Evolutionary conservation across 2,888 invertebrate genomes (phyloP), one percentile per base, ranked within the genome.

Genomic region (Ptycholaimellus sp.): DNA sequence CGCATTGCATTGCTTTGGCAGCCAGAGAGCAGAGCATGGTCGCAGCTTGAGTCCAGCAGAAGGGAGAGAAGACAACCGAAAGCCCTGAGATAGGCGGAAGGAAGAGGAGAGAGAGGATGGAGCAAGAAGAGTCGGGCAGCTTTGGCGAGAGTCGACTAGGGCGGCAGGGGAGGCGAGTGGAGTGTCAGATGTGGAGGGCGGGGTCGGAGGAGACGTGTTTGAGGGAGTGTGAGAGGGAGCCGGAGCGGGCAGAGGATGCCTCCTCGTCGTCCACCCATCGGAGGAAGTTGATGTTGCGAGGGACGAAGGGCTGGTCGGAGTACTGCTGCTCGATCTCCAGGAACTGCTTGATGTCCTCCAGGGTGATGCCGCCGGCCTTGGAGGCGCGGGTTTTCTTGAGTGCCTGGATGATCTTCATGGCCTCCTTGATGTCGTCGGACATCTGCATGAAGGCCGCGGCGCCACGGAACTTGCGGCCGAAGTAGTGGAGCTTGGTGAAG

Each of bases 401-500:
- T 2, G 54, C 56, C 3, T 54, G 53, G 19, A 56, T 52, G 28
- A 56, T 49, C 22, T 53, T 43, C 54, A 56, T 54, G 11, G 56
- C 56, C 43, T 56, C 56, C 30, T 50, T 46, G 32, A 56, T 53
- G 37, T 56, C 56, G 41, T 55, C 54, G 33, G 49, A 48, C 51
- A 56, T 55, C 34, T 51, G 49, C 16, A 52, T 53, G 41, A 56
- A 51, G 9, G 54, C 52, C 23, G 44, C 43, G 9, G 35, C 36
- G 2, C 35, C 35, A 2, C 38, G 40, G 28, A 50, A 44, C 36
- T 50, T 48, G 5, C 51, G 42, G 21, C 56, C 56, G 36, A 57
- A 56, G 42, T 56, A 56, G 44, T 56, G 56, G 32, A 56, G 44
- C 40, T 56, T 56, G 17, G 52, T 53, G 46, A 56, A 56, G 20